Conservation (phyloP, 2,113 vertebrate species). For the Myocastor coypus region DNA sequence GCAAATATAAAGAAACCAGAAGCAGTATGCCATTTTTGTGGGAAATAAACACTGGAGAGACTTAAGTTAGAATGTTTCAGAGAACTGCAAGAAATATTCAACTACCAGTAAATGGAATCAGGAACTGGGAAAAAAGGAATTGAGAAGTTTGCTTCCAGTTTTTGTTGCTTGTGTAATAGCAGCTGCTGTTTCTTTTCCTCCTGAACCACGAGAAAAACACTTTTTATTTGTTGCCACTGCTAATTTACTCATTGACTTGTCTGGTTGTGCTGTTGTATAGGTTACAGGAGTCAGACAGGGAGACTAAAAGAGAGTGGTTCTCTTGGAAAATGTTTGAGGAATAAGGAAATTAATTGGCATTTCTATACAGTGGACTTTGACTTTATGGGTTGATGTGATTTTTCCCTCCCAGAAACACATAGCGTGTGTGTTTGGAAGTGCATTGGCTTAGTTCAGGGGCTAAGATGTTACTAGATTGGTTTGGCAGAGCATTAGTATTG, state of each 20-base stretch:
- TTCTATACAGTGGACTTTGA: neutral
- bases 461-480: neutral
- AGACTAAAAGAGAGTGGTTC: neutral
- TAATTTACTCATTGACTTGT: neutral
- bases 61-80: neutral
- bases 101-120: neutral
- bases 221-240: constrained; percentile 10
- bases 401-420: neutral
- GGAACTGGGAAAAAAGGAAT: neutral
- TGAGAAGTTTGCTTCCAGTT: neutral
- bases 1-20: constrained; percentile 21
- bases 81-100: neutral
- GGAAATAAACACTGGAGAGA: neutral
- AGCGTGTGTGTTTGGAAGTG: neutral
- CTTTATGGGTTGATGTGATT: neutral
- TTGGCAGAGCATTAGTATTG: neutral
- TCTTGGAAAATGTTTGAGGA: neutral
- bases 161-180: neutral
- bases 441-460: neutral
- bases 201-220: neutral
- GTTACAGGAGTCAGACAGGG: neutral
- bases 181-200: neutral
- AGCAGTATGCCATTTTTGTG: neutral
- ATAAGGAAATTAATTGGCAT: neutral
- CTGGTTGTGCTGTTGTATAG: neutral